Percentiles rank a stretch among this genome's conserved stretches.
Conservation (phyloP, 1,140 invertebrate species). For the Formica selysi region DNA sequence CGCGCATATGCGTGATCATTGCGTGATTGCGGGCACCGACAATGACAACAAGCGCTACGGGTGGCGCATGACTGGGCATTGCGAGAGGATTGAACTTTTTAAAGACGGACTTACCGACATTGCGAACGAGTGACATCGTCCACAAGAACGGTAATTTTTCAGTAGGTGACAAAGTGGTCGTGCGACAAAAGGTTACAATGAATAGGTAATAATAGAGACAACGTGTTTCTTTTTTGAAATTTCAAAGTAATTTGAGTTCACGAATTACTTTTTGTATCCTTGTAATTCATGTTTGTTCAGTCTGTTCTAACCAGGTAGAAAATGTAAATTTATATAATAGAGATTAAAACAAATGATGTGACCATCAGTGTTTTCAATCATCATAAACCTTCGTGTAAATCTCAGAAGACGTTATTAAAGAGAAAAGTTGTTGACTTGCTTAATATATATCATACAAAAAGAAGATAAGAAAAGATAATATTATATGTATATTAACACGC, state of each 20-base stretch:
- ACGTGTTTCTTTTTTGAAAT: slow-evolving; percentile 15
- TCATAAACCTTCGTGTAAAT: no score
- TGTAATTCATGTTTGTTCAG: neutral
- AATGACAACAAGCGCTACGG: slow-evolving; percentile 85
- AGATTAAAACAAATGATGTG: no score
- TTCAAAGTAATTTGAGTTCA: neutral
- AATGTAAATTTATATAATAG: no score
- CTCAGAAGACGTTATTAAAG: neutral
- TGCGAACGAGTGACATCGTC: slow-evolving; percentile 56
- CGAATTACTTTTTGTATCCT: neutral
- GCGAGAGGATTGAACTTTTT: slow-evolving; percentile 62
- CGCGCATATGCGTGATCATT: slow-evolving; percentile 73
- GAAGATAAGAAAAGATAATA: neutral
- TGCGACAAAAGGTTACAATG: slow-evolving; percentile 21
- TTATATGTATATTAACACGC: neutral
- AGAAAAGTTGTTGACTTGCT: neutral
- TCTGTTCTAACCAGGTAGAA: no score
- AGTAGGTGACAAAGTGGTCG: slow-evolving; percentile 27
- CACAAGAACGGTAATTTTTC: slow-evolving; percentile 26
- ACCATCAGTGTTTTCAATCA: no score
- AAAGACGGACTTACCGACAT: slow-evolving; percentile 80
- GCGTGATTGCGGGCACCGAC: slow-evolving; percentile 79
- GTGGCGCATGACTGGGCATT: slow-evolving; percentile 83
- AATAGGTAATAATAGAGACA: slow-evolving; percentile 18
- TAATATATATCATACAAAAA: neutral